Evolutionary conservation across 2,888 invertebrate genomes (phyloP).

Genomic region (Biston betularia): DNA sequence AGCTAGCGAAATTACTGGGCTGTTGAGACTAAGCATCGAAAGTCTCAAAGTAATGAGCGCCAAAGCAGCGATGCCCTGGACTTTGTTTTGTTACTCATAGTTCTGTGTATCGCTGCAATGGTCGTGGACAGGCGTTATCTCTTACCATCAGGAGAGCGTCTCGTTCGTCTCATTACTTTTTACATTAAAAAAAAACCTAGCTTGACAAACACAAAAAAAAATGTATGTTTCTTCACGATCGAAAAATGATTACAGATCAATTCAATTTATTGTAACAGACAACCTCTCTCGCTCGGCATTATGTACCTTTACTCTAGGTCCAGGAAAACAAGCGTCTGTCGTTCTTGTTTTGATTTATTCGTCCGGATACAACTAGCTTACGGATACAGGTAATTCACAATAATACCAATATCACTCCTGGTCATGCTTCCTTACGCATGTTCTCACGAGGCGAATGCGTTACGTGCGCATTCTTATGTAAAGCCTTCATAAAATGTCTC

Average conservation of each 20-base stretch:
- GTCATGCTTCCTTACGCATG: conserved; percentile 31
- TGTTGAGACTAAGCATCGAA: no score
- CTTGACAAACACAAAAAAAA: no score
- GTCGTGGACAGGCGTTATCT: no score
- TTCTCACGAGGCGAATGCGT: conserved; percentile 32
- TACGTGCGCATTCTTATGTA: conserved; percentile 28
- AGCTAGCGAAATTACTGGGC: no score
- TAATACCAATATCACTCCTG: conserved; percentile 26
- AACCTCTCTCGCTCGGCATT: conserved; percentile 7
- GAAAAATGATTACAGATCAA: background rate
- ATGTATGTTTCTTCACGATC: no score
- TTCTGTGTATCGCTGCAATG: no score
- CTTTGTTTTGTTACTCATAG: no score
- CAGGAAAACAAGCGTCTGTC: conserved; percentile 33
- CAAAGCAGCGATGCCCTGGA: no score
- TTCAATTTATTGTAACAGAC: conserved; percentile 10
- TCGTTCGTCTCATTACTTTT: no score
- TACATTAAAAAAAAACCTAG: no score
- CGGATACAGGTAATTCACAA: conserved; percentile 39
- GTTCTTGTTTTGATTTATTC: conserved; percentile 38
- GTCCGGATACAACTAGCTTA: conserved; percentile 34
- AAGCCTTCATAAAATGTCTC: conserved; percentile 14
- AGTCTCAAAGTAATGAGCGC: no score
- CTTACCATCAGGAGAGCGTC: no score
- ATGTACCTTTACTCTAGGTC: conserved; percentile 5